Evolutionary conservation across 2,113 vertebrate genomes (phyloP).

Genomic region (Beaufortia kweichowensis): DNA sequence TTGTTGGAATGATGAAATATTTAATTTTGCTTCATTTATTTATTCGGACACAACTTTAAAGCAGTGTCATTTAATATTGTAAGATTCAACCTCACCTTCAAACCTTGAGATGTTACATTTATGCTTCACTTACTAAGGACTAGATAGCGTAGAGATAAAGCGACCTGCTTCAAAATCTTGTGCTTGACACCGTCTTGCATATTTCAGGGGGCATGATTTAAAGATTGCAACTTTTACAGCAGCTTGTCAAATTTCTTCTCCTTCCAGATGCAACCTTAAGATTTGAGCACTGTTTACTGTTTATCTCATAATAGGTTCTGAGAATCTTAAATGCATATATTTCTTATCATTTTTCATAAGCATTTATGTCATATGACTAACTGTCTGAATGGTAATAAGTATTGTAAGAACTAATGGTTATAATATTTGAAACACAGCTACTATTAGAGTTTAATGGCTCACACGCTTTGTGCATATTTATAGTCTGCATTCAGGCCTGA

Average conservation of each 20-base stretch:
- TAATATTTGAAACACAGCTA: too few relatives aligned
- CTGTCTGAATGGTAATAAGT: too few relatives aligned
- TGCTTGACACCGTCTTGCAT: conserved; percentile 40
- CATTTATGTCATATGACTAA: neutral
- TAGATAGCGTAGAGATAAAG: conserved; percentile 12
- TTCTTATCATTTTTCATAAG: conserved; percentile 2
- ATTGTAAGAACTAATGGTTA: too few relatives aligned
- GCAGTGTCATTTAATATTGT: neutral
- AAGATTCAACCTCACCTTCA: neutral
- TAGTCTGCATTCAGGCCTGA: conserved; percentile 47
- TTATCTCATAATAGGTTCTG: conserved; percentile 47
- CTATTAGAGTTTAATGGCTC: conserved; percentile 23
- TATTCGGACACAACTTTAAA: neutral
- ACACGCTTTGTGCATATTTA: conserved; percentile 28
- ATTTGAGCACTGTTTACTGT: conserved; percentile 47
- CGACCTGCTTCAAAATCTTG: conserved; percentile 37
- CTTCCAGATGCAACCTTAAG: conserved; percentile 53
- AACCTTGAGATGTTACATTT: neutral
- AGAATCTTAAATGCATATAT: neutral
- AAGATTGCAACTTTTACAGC: conserved; percentile 52
- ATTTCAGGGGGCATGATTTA: conserved; percentile 56
- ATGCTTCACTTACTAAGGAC: neutral
- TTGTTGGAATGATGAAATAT: neutral
- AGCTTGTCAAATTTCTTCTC: conserved; percentile 65
- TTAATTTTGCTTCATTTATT: conserved; percentile 9